phyloP scores from a whole-genome alignment of 2,113 vertebrate species.

The Lucifuga dentata region DNA sequence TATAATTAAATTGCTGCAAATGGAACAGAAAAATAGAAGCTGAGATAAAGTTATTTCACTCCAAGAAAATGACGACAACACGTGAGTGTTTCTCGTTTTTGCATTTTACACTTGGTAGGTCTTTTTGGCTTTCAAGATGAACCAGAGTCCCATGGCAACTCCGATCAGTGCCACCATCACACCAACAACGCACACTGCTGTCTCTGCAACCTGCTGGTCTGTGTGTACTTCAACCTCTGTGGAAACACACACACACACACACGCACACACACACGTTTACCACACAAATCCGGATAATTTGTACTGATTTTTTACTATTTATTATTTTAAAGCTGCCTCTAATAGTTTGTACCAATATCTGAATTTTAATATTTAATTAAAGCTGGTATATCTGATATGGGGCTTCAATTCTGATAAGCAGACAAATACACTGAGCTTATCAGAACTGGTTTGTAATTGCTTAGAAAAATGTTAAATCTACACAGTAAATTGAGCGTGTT shows the following conservation, averaged over 20 bases:
- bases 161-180: constrained; percentile 49
- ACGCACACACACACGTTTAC: neutral
- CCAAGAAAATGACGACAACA: neutral
- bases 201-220: constrained; percentile 14
- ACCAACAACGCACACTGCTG: constrained; percentile 32
- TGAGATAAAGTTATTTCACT: no score
- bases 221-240: constrained; percentile 11
- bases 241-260: constrained; percentile 8
- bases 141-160: constrained; percentile 30
- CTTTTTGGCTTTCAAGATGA: constrained; percentile 45
- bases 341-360: no score
- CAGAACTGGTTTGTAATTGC: no score
- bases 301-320: no score
- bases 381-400: no score
- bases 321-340: neutral
- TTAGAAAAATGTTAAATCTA: no score
- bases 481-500: no score
- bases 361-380: no score
- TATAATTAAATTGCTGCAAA: no score
- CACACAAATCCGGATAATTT: neutral
- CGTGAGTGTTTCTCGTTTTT: constrained; percentile 10
- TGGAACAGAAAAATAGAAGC: no score
- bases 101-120: neutral
- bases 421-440: no score
- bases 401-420: no score